Percentiles rank a stretch among this genome's conserved stretches.
Evolutionary conservation across 64 coral and sea anemone genomes (phyloP).

Genomic region (Montipora foliosa): DNA sequence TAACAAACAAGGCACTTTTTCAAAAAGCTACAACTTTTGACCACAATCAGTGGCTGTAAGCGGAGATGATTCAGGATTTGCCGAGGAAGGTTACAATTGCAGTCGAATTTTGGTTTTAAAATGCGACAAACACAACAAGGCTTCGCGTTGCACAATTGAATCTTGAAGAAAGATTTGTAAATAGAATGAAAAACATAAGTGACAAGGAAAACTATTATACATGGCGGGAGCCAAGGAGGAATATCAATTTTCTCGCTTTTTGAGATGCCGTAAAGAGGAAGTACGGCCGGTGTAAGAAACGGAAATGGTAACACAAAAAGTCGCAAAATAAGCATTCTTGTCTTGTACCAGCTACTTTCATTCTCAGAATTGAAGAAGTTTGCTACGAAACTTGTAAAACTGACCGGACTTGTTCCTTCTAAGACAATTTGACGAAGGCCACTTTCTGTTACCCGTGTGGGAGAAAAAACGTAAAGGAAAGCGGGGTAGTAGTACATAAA

Average conservation of each 20-base stretch:
- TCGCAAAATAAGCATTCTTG: not conserved
- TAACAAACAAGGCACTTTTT: not conserved
- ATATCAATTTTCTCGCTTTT: not conserved
- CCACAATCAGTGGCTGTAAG: not conserved
- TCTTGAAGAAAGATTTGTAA: slow-evolving; percentile 8
- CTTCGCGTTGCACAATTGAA: no score
- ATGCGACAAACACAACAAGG: no score
- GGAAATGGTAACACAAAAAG: not conserved
- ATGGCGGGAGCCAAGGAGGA: not conserved
- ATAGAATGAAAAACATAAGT: not conserved
- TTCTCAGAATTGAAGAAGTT: not conserved
- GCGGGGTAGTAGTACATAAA: not conserved
- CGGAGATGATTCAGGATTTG: not conserved
- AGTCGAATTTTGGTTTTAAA: not conserved
- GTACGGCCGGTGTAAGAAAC: not conserved
- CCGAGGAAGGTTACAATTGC: not conserved
- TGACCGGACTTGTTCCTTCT: slow-evolving; percentile 10
- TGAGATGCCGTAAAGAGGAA: no score
- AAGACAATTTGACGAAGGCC: not conserved
- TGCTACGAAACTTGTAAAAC: not conserved
- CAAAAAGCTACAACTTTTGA: not conserved
- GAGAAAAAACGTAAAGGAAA: not conserved
- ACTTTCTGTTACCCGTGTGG: not conserved
- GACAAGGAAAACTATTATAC: not conserved
- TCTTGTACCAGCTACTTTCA: not conserved